phyloP scores from a whole-genome alignment of 2,888 invertebrate species.

The Tetramorium bicarinatum region DNA sequence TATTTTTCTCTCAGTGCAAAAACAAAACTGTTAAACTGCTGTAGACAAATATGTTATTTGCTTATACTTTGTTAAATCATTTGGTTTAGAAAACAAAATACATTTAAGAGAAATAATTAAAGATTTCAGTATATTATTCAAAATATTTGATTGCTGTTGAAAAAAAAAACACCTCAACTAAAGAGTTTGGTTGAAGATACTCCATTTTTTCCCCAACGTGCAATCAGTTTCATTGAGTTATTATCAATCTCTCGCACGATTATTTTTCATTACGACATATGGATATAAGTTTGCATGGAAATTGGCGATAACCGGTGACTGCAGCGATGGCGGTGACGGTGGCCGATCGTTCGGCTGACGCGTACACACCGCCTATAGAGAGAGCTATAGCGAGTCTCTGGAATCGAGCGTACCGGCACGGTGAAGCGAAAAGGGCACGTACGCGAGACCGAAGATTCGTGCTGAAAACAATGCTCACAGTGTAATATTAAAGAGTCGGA shows the following conservation, averaged over 20 bases:
- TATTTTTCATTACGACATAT: not conserved
- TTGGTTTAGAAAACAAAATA: too few relatives aligned
- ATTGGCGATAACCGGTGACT: constrained; percentile 35
- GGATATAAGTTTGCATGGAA: not conserved
- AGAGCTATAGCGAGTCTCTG: constrained; percentile 47
- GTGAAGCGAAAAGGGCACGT: constrained; percentile 74
- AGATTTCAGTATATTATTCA: too few relatives aligned
- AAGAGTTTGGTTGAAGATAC: too few relatives aligned
- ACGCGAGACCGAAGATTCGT: constrained; percentile 79
- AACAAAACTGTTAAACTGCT: too few relatives aligned
- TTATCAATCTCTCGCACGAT: not conserved
- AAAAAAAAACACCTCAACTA: too few relatives aligned
- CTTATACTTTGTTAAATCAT: too few relatives aligned
- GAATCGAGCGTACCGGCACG: constrained; percentile 59
- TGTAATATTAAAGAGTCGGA: constrained; percentile 79
- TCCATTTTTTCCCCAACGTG: too few relatives aligned
- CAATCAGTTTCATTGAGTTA: not conserved
- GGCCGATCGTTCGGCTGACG: constrained; percentile 29
- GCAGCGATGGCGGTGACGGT: constrained; percentile 2
- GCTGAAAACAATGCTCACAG: constrained; percentile 82
- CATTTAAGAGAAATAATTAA: too few relatives aligned
- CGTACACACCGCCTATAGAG: constrained; percentile 2
- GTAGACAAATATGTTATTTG: too few relatives aligned
- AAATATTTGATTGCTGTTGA: too few relatives aligned
- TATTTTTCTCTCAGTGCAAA: too few relatives aligned